Base-by-base conservation (phyloP, 2,797 vertebrate genomes). In the Hydrolagus colliei region DNA sequence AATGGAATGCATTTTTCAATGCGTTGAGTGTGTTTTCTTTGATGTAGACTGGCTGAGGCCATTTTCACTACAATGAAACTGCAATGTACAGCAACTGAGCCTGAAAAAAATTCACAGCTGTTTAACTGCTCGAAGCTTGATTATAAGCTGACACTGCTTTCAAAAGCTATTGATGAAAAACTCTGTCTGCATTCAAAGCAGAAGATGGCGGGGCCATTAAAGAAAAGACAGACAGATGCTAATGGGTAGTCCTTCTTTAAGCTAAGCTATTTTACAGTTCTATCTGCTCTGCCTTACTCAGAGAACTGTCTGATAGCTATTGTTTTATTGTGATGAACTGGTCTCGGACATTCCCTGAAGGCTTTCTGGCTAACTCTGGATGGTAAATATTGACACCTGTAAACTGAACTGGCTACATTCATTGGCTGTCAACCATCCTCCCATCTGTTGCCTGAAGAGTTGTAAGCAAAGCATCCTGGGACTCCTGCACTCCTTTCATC, bases 371-470 rank as follows among this genome's bases (percentile, higher is more conserved):
- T 93, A 90, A 91, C 91, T 93, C 90, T 91, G 86, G 90, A 92
- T 93, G 92, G 95, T 93, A 95, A 95, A 95, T 95, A 95, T 93
- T 94, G 94, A 94, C 94, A 95, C 92, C 93, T 92, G 92, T 92
- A 94, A 92, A 93, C 91, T 91, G 91, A 92, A 92, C 92, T 94
- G 94, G 91, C 92, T 93, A 92, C 92, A 94, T 91, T 91, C 86
- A 88, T 90, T 90, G 92, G 91, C 91, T 91, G 91, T 90, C 88
- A 89, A 88, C 89, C 91, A 91, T 93, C 92, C 92, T 90, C 90
- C 94, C 94, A 95, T 95, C 94, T 95, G 94, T 93, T 95, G 93
- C 93, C 92, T 73, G 93, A 91, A 91, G 92, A 93, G 94, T 94
- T 94, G 94, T 92, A 92, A 93, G 93, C 59, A 75, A 93, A 67